Base-by-base conservation (phyloP, 2,113 vertebrate species). In the Anoplopoma fimbria region DNA sequence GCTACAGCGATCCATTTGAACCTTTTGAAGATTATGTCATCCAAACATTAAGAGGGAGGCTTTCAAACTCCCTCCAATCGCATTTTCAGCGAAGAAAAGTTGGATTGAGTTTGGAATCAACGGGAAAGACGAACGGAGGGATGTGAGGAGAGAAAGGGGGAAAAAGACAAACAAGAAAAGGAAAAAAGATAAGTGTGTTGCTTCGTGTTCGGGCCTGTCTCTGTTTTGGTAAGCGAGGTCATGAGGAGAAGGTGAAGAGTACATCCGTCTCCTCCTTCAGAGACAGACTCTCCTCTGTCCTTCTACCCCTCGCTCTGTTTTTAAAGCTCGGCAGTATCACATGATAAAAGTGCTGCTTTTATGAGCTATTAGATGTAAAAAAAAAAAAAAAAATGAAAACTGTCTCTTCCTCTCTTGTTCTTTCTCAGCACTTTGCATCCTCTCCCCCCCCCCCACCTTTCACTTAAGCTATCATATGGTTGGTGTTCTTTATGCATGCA, bases 1-100 rank as follows among this genome's bases (percentile, higher is more conserved):
- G 78, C 84, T 67, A 53, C 77, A 75, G 83, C 10, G 77, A 87
- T 83, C 72, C 74, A 27, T 51, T 57, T n/a, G 17, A 86, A 57
- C 74, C 82, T 49, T 90, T 90, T 86, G 83, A 91, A 87, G 86
- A 83, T 90, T 69, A 79, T 65, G 68, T 78, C 81, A 70, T 70
- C 31, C 29, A 62, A 84, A 81, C 38, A 81, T 82, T 77, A 58
- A 40, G 10, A 68, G 19, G 84, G 38, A 31, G 65, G 49, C 69
- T 57, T 82, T 51, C 67, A 23, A 75, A 69, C 45, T 69, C 61
- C 45, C 55, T 63, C 8, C 77, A 40, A 40, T 4, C 34, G 63
- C 17, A 63, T 79, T 81, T 83, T 4, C 40, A 67, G 38, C 15
- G 17, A 25, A 12, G 75, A 9, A 25, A 64, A 74, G 70, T 8